Evolutionary conservation across 2,797 vertebrate genomes (phyloP), one percentile per base, ranked within the genome.

Genomic region (Emydoidea blandingii): DNA sequence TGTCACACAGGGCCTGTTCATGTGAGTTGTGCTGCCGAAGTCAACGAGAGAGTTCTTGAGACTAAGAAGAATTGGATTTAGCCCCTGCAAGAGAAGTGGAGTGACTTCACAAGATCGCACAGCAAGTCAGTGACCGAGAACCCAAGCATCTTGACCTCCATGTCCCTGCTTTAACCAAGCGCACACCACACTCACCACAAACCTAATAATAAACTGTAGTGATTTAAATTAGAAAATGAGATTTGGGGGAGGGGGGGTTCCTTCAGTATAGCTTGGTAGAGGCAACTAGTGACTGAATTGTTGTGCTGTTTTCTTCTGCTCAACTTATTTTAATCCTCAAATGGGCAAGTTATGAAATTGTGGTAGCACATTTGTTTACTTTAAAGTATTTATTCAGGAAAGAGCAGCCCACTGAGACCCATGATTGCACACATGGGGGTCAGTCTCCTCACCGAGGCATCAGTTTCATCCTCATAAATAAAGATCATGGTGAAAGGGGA

Each of bases 341-440:
- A 89, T 6, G 86, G 87, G 56, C 52, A 81, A 96, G 49, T 97
- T 95, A 93, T 89, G 88, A 95, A 97, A 94, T 78, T 91, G 93
- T 87, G 96, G 96, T 81, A 72, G 89, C 82, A 86, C 81, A 68
- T 95, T 88, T 96, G 84, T 85, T 92, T 91, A 94, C 90, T 84
- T 50, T 85, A 23, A 56, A 94, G 29, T 81, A 54, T 79, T 95
- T 81, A 76, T 86, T 95, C 93, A 95, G 95, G 52, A 91, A 93
- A 83, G 52, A 87, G 68, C 62, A 87, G 93, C 49, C 82, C 86
- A 85, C 74, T 44, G 34, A 84, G 96, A 91, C 72, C 81, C 93
- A 87, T 91, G 88, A 81, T 93, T 95, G 93, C 47, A 80, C 78
- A 85, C 31, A 3, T 78, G 87, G 79, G 95, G 83, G 96, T 86